Conservation (phyloP, 2,797 vertebrate species). For the Melanotaenia parkinsoni region DNA sequence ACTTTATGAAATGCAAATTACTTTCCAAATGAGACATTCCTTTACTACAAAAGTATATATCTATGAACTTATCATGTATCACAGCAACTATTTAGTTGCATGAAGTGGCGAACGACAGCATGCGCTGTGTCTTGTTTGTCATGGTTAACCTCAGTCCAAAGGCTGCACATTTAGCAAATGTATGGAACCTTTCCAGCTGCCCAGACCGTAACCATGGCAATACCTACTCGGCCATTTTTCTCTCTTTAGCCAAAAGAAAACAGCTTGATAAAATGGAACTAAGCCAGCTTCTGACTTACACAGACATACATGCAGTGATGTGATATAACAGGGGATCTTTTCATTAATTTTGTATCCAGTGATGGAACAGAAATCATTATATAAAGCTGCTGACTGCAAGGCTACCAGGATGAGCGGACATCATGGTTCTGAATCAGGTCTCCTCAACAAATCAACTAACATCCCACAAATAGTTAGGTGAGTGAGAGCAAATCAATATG, state of each 20-base stretch:
- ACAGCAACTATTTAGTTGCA: neutral
- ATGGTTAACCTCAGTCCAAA: slow-evolving; percentile 51
- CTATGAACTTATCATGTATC: neutral
- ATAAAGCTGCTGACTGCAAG: slow-evolving; percentile 22
- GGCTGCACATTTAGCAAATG: slow-evolving; percentile 52
- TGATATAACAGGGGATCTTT: slow-evolving; percentile 24
- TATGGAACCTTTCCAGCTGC: slow-evolving; percentile 57
- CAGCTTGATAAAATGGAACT: slow-evolving; percentile 65
- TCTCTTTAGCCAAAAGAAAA: slow-evolving; percentile 62
- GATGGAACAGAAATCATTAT: slow-evolving; percentile 25
- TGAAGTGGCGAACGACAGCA: slow-evolving; percentile 7
- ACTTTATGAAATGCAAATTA: slow-evolving; percentile 57
- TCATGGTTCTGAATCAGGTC: slow-evolving; percentile 30
- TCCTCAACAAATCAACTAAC: slow-evolving; percentile 42
- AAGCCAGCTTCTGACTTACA: slow-evolving; percentile 42
- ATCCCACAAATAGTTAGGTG: slow-evolving; percentile 54
- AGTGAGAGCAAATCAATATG: slow-evolving; percentile 74
- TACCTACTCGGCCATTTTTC: slow-evolving; percentile 67
- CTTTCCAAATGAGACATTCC: slow-evolving; percentile 42
- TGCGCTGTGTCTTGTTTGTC: slow-evolving; percentile 19
- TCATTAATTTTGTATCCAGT: slow-evolving; percentile 26
- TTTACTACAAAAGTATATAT: slow-evolving; percentile 28
- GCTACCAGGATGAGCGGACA: slow-evolving; percentile 16
- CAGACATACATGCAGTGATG: slow-evolving; percentile 16
- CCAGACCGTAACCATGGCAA: slow-evolving; percentile 75